These are phyloP conservation scores for Oophaga sylvatica DNA, from an alignment of 2,797 vertebrate species.

Conservation along the genomic window DNA sequence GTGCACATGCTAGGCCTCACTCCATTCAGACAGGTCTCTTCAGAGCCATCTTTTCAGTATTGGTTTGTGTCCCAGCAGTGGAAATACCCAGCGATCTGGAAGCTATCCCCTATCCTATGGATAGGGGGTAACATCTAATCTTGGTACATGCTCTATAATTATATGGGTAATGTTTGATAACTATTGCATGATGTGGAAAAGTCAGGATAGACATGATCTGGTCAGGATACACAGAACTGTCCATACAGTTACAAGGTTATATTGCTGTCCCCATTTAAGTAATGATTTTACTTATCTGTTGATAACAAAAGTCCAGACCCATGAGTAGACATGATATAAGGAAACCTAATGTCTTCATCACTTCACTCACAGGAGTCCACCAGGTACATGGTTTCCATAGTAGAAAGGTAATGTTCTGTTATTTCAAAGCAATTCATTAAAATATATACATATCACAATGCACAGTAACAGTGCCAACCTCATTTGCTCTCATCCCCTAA, in stretches of 20 bases:
- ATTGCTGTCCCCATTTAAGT: too few species aligned
- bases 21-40: too few species aligned
- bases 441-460: not conserved
- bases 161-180: too few species aligned
- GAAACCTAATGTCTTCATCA: not conserved
- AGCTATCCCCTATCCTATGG: too few species aligned
- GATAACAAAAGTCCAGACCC: not conserved
- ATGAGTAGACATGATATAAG: not conserved
- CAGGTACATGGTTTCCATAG: not conserved
- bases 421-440: not conserved
- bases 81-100: too few species aligned
- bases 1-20: too few species aligned
- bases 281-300: too few species aligned
- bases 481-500: slow-evolving; percentile 6
- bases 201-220: not conserved
- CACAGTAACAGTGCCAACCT: not conserved
- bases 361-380: not conserved
- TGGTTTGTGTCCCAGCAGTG: too few species aligned
- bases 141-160: too few species aligned
- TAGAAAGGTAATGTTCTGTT: not conserved
- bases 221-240: not conserved
- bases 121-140: too few species aligned
- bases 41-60: too few species aligned
- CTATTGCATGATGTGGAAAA: not conserved
- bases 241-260: too few species aligned